Conservation (phyloP, 2,797 vertebrate species). For the Heliangelus exortis region DNA sequence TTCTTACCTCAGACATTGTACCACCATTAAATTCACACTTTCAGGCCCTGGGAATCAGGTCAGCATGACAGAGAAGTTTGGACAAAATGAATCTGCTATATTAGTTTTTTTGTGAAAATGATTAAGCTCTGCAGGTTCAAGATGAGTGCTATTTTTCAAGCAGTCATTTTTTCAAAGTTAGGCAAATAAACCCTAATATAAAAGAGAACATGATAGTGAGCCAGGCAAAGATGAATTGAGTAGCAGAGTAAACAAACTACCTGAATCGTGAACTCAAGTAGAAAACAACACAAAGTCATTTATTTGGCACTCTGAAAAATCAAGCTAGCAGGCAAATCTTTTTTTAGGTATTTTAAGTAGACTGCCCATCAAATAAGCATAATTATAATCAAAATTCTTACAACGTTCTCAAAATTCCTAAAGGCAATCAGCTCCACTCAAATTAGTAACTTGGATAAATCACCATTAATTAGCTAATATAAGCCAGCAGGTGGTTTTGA, state of each 20-base stretch:
- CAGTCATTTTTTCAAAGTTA: slow-evolving; percentile 64
- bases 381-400: slow-evolving; percentile 93
- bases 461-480: slow-evolving; percentile 99
- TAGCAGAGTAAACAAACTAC: slow-evolving; percentile 46
- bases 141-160: slow-evolving; percentile 73
- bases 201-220: slow-evolving; percentile 44
- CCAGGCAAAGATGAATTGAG: slow-evolving; percentile 43
- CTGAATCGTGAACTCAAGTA: not conserved
- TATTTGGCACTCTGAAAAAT: slow-evolving; percentile 78
- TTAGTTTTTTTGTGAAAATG: slow-evolving; percentile 76
- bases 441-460: slow-evolving; percentile 97
- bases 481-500: slow-evolving; percentile 95
- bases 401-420: slow-evolving; percentile 86
- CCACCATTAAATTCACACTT: slow-evolving; percentile 71
- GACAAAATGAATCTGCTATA: slow-evolving; percentile 74
- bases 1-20: slow-evolving; percentile 56
- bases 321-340: slow-evolving; percentile 81
- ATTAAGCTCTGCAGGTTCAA: slow-evolving; percentile 69
- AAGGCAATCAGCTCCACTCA: slow-evolving; percentile 90
- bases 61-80: slow-evolving; percentile 67
- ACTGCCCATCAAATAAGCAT: slow-evolving; percentile 91
- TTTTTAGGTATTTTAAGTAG: slow-evolving; percentile 83
- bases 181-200: slow-evolving; percentile 63
- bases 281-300: slow-evolving; percentile 79
- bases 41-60: slow-evolving; percentile 67